Percentiles rank a stretch among this genome's conserved stretches.
Conservation (phyloP, 2,113 vertebrate species). For the Siniperca knerii region DNA sequence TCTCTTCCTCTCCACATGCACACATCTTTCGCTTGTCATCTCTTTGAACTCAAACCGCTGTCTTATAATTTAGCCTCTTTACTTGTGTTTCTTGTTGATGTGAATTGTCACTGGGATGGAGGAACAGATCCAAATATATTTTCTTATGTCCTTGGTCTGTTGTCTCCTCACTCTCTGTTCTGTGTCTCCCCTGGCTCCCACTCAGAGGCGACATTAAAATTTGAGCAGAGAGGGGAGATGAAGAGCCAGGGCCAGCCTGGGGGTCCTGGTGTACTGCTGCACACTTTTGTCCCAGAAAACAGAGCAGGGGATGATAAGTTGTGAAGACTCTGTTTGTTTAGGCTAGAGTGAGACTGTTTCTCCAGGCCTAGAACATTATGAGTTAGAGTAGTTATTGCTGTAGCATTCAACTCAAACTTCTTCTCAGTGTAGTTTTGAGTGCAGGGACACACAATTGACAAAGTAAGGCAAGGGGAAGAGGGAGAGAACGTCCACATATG, state of each 20-base stretch:
- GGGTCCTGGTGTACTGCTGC: slow-evolving; percentile 54
- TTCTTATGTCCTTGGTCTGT: slow-evolving; percentile 37
- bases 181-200: slow-evolving; percentile 43
- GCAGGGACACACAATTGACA: neutral
- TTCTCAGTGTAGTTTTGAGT: slow-evolving; percentile 15
- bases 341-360: slow-evolving; percentile 25
- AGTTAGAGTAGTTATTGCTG: slow-evolving; percentile 17
- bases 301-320: slow-evolving; percentile 43
- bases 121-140: slow-evolving; percentile 54
- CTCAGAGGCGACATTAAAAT: slow-evolving; percentile 60
- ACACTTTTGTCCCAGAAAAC: slow-evolving; percentile 67
- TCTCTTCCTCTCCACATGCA: neutral
- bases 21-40: neutral
- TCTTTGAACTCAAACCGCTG: slow-evolving; percentile 15
- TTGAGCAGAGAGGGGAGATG: slow-evolving; percentile 55
- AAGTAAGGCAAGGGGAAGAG: neutral
- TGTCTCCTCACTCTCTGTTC: slow-evolving; percentile 43
- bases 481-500: neutral
- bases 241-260: slow-evolving; percentile 37
- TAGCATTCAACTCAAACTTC: slow-evolving; percentile 30
- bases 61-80: slow-evolving; percentile 32
- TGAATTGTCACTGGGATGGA: slow-evolving; percentile 29
- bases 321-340: slow-evolving; percentile 51
- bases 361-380: slow-evolving; percentile 35
- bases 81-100: slow-evolving; percentile 28